These are phyloP conservation scores for Laterallus jamaicensis DNA, from an alignment of 2,113 vertebrate genomes.

Conservation along the genomic window DNA sequence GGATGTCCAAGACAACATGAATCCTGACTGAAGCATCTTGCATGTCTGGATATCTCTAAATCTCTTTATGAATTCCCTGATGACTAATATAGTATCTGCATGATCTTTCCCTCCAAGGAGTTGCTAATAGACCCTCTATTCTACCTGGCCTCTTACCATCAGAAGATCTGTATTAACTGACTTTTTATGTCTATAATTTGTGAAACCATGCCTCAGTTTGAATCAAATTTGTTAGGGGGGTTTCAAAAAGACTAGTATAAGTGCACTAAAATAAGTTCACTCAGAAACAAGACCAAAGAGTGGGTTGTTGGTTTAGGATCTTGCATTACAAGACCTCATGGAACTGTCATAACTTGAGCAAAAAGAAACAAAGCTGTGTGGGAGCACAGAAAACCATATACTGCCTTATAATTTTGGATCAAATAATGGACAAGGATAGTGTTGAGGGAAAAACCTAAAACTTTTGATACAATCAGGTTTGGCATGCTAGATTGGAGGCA, in stretches of 20 bases:
- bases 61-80: neutral
- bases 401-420: neutral
- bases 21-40: neutral
- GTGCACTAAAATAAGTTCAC: neutral
- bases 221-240: neutral
- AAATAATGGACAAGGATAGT: neutral
- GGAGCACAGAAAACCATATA: neutral
- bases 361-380: neutral
- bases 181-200: neutral
- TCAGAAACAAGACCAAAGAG: neutral
- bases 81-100: neutral
- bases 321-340: neutral
- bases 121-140: neutral
- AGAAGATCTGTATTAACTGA: neutral
- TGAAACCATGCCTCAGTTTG: neutral
- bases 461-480: neutral
- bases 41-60: neutral
- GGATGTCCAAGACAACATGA: neutral
- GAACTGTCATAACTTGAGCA: neutral
- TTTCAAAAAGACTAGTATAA: neutral
- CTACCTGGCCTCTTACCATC: neutral
- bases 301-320: neutral
- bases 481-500: neutral
- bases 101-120: neutral
- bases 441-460: neutral